phyloP scores from a whole-genome alignment of 2,797 vertebrate species.

The Acanthornis magna region DNA sequence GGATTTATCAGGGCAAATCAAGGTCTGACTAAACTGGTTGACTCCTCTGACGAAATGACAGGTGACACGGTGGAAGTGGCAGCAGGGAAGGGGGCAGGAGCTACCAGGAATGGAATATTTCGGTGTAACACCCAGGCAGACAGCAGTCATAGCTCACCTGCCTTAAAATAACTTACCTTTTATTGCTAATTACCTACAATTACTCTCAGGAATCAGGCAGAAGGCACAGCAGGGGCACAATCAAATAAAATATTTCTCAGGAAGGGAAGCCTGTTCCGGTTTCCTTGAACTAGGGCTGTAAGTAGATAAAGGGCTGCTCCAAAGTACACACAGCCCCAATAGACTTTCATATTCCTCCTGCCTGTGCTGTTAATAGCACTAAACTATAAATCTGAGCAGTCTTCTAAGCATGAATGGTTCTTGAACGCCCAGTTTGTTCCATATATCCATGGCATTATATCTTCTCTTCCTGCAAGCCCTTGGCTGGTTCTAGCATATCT shows the following conservation, averaged over 20 bases:
- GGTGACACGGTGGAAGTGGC: rapidly evolving
- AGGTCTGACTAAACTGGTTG: background rate
- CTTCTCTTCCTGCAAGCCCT: background rate
- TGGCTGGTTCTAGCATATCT: background rate
- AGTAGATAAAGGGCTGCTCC: background rate
- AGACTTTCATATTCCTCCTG: background rate
- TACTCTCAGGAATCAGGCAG: background rate
- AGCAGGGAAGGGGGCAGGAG: background rate
- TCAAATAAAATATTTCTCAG: background rate
- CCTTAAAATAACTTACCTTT: background rate
- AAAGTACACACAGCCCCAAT: background rate
- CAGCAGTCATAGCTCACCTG: background rate
- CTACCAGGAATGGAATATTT: background rate
- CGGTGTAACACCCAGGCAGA: background rate
- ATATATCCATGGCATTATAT: background rate
- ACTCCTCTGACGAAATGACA: background rate
- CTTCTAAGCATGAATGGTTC: background rate
- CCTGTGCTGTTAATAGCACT: background rate
- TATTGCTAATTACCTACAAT: too few species aligned
- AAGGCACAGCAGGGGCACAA: background rate
- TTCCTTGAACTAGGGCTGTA: background rate
- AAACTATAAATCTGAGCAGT: background rate
- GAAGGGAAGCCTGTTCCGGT: background rate
- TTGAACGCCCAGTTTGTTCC: background rate
- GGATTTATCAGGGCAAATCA: background rate